Percentiles rank a stretch among this genome's conserved stretches.
Evolutionary conservation across 2,888 invertebrate species (phyloP).

Genomic region (Desoria tigrina): DNA sequence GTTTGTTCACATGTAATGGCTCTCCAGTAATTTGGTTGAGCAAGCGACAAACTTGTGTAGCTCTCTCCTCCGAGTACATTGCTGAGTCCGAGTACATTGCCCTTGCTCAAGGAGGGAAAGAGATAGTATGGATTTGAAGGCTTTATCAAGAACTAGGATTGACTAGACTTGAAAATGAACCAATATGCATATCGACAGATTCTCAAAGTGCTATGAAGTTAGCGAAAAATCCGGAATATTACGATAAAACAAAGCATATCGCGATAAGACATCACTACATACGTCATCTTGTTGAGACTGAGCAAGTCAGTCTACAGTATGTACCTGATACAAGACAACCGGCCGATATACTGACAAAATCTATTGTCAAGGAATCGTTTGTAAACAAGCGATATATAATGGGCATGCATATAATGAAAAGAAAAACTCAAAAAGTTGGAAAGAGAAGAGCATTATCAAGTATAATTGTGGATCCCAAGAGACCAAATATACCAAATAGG

Average conservation of each 20-base stretch:
- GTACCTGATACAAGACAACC: conserved; percentile 8
- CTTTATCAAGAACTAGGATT: neutral
- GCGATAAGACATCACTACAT: conserved; percentile 45
- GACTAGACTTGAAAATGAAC: neutral
- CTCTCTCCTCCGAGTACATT: conserved; percentile 34
- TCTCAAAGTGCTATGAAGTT: conserved; percentile 45
- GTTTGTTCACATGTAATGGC: conserved; percentile 18
- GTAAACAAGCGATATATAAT: neutral
- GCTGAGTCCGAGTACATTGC: conserved; percentile 50
- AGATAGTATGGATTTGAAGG: conserved; percentile 36
- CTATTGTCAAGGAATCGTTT: neutral
- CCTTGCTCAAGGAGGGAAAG: conserved; percentile 26
- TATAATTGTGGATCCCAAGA: conserved; percentile 5
- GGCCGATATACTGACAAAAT: conserved; percentile 19
- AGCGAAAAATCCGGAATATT: conserved; percentile 46
- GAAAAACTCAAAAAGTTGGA: too few species aligned
- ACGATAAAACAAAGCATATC: conserved; percentile 52
- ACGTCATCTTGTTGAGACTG: conserved; percentile 18
- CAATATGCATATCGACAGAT: conserved; percentile 18
- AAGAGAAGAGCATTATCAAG: neutral
- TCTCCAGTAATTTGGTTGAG: conserved; percentile 38
- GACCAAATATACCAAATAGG: conserved; percentile 23
- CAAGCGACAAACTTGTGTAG: too few species aligned
- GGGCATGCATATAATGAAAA: neutral
- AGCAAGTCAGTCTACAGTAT: neutral